These are phyloP conservation scores for Centruroides sculpturatus DNA, from an alignment of 1,140 invertebrate genomes.

Conservation along the genomic window DNA sequence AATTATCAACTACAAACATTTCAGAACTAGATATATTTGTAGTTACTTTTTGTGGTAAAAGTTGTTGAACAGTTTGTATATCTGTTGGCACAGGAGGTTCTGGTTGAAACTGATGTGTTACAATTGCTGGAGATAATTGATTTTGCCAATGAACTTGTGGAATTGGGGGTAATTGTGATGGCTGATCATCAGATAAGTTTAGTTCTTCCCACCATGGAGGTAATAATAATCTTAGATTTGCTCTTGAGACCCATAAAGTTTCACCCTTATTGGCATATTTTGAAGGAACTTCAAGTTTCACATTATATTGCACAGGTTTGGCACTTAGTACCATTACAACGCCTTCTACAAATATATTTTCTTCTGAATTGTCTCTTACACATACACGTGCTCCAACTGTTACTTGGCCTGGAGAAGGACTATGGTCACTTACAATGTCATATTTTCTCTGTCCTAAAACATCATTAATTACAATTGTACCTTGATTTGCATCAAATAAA, in stretches of 20 bases:
- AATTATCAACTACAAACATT: too few relatives aligned
- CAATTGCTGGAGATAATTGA: neutral
- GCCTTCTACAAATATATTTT: slow-evolving; percentile 66
- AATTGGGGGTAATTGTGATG: slow-evolving; percentile 41
- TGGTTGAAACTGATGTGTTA: slow-evolving; percentile 3
- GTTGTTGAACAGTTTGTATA: neutral
- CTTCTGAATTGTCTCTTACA: slow-evolving; percentile 38
- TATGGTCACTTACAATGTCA: slow-evolving; percentile 84
- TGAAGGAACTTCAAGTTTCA: slow-evolving; percentile 40
- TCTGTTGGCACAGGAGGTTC: neutral
- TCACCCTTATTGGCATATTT: slow-evolving; percentile 21
- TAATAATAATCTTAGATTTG: slow-evolving; percentile 72
- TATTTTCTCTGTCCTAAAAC: slow-evolving; percentile 55
- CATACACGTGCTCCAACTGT: slow-evolving; percentile 44
- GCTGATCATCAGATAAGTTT: slow-evolving; percentile 23
- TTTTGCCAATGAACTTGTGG: neutral
- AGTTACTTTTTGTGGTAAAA: slow-evolving; percentile 3
- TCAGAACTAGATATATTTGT: too few relatives aligned
- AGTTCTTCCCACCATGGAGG: slow-evolving; percentile 93
- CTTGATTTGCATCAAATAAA: slow-evolving; percentile 50
- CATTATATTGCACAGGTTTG: slow-evolving; percentile 58
- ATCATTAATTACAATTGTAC: slow-evolving; percentile 40
- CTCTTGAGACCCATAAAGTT: slow-evolving; percentile 52
- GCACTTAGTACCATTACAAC: slow-evolving; percentile 50
- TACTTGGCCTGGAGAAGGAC: slow-evolving; percentile 64